phyloP scores from a whole-genome alignment of 2,888 invertebrate species.

The Synanthedon tipuliformis region DNA sequence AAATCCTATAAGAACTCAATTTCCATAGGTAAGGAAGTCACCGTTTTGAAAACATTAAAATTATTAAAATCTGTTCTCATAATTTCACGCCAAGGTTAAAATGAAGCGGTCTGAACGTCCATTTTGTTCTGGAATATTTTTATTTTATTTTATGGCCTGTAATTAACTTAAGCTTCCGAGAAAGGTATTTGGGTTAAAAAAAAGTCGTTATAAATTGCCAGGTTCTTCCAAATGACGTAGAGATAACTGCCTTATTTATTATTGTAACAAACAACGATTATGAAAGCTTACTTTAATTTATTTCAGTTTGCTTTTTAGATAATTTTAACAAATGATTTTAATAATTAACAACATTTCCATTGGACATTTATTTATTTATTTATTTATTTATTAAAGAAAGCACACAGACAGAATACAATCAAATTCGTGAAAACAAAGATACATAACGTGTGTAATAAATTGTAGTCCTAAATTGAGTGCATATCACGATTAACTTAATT shows the following conservation, averaged over 20 bases:
- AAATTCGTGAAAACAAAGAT: no score
- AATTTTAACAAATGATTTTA: constrained; percentile 8
- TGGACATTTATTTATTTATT: no score
- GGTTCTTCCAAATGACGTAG: constrained; percentile 5
- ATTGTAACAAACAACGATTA: constrained; percentile 25
- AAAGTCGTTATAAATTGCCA: constrained; percentile 9
- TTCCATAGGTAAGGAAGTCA: no score
- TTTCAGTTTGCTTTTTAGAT: constrained; percentile 19
- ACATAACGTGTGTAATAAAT: no score
- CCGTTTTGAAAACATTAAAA: no score
- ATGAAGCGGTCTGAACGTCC: constrained; percentile 12
- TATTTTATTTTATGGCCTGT: constrained; percentile 16
- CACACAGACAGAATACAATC: no score
- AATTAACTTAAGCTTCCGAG: constrained; percentile 22
- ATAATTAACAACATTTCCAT: not conserved
- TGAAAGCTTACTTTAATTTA: constrained; percentile 25
- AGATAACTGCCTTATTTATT: constrained; percentile 31
- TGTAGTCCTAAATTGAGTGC: no score
- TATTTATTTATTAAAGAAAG: no score
- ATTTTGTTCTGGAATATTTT: constrained; percentile 14
- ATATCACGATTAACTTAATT: no score
- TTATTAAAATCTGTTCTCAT: constrained; percentile 7
- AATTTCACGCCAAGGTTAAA: constrained; percentile 17
- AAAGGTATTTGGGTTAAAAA: constrained; percentile 9
- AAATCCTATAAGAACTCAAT: no score